Evolutionary conservation across 2,888 invertebrate genomes (phyloP).

Genomic region (Eupithecia insigniata): DNA sequence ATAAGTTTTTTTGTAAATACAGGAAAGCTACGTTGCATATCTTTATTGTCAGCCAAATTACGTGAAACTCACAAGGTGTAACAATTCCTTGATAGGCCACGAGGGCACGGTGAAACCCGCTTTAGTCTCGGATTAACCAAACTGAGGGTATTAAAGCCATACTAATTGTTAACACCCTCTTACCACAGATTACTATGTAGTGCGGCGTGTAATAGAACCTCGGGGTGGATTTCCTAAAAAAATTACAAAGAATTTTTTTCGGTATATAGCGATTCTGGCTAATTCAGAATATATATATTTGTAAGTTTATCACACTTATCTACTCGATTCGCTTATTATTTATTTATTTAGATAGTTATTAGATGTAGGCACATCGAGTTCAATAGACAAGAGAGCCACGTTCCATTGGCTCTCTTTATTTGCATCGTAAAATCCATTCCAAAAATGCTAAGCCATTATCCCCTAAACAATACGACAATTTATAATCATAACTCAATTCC

Average conservation of each 20-base stretch:
- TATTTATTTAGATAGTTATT: too few species aligned
- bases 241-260: not conserved
- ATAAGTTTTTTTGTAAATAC: too few species aligned
- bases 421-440: not conserved
- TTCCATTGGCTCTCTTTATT: not conserved
- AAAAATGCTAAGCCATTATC: not conserved
- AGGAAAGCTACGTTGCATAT: not conserved
- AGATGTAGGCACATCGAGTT: too few species aligned
- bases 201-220: not conserved
- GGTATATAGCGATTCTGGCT: too few species aligned
- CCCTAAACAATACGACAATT: not conserved
- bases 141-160: slow-evolving; percentile 47
- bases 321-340: too few species aligned
- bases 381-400: not conserved
- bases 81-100: slow-evolving; percentile 29
- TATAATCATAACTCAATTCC: not conserved
- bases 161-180: slow-evolving; percentile 57
- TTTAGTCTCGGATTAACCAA: slow-evolving; percentile 35
- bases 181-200: slow-evolving; percentile 14
- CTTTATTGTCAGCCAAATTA: not conserved
- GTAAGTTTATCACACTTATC: too few species aligned
- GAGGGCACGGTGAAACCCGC: slow-evolving; percentile 37
- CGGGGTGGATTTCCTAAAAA: not conserved
- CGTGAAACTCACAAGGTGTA: not conserved
- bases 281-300: too few species aligned